Base-by-base conservation (phyloP, 2,113 vertebrate genomes). In the Lepus europaeus region DNA sequence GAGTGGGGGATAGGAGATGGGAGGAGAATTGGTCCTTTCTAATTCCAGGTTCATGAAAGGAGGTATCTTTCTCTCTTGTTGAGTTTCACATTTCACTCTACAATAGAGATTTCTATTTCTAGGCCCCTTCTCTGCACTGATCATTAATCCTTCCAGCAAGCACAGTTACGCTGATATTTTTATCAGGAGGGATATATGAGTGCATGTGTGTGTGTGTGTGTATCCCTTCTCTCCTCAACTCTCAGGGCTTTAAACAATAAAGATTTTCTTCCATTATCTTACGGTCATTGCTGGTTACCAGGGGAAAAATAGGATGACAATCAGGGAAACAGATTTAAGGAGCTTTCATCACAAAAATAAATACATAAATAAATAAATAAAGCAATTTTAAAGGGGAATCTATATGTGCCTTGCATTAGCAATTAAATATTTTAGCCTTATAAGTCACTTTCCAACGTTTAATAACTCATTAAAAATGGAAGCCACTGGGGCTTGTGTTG, bases 81-180 rank as follows among this genome's bases (percentile, higher is more conserved):
- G 6, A 22, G 49, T 39, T 23, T n/a, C n/a, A 14, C 5, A 10
- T 22, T 63, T 31, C 49, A 3, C 2, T 56, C 0, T 20, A 1
- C 4, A 83, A 19, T 12, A 82, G 27, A 17, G 19, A 9, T 22
- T 12, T 3, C 20, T 51, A 6, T 9, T 2, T 31, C 31, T 53
- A 63, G 12, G 1, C 2, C 4, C 49, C 2, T 45, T 27, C 61
- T 12, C 25, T 16, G 13, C 3, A 66, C 6, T 17, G 13, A 14
- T 23, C 19, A 5, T 31, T 51, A 20, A 6, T 68, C 6, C 66
- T 70, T 77, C 20, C n/a, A 10, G 27, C 64, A n/a, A 27, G 39
- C 8, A 22, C 61, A 49, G 6, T 53, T 64, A 63, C 51, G 39
- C 39, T 51, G 11, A 45, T 19, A 10, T 20, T 66, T 29, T 29